Percentiles rank a stretch among this genome's conserved stretches.
Conservation (phyloP, 2,113 vertebrate species). For the Gallinago undulata region DNA sequence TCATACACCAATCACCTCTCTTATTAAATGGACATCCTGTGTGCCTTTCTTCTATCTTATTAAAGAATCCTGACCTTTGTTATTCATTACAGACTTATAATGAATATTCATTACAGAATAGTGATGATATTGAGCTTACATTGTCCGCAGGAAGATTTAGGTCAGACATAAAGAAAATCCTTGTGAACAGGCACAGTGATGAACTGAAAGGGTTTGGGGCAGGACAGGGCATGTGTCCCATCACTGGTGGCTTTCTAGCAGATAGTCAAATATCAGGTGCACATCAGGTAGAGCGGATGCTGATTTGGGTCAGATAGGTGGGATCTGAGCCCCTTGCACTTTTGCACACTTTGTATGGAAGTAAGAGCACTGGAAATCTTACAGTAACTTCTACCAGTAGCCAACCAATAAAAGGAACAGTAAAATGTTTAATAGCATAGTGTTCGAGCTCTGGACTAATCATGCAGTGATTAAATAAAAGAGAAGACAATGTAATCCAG, state of each 20-base stretch:
- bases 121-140: background rate
- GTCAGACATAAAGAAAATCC: background rate
- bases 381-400: background rate
- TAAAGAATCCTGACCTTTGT: conserved; percentile 2
- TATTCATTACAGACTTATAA: background rate
- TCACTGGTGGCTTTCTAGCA: background rate
- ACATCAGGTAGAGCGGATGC: background rate
- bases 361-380: background rate
- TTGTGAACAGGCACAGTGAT: background rate
- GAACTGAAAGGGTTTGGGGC: background rate
- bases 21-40: background rate
- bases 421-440: background rate
- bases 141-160: conserved; percentile 28
- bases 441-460: conserved; percentile 16
- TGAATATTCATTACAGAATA: conserved; percentile 41
- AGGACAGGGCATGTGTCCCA: background rate
- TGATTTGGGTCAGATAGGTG: background rate
- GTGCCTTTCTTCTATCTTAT: background rate
- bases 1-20: background rate
- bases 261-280: background rate
- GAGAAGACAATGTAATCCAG: background rate
- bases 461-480: conserved; percentile 26
- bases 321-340: background rate
- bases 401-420: background rate
- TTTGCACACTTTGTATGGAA: background rate